These are phyloP conservation scores for Dinocampus coccinellae DNA, from an alignment of 2,888 invertebrate genomes.

Conservation along the genomic window DNA sequence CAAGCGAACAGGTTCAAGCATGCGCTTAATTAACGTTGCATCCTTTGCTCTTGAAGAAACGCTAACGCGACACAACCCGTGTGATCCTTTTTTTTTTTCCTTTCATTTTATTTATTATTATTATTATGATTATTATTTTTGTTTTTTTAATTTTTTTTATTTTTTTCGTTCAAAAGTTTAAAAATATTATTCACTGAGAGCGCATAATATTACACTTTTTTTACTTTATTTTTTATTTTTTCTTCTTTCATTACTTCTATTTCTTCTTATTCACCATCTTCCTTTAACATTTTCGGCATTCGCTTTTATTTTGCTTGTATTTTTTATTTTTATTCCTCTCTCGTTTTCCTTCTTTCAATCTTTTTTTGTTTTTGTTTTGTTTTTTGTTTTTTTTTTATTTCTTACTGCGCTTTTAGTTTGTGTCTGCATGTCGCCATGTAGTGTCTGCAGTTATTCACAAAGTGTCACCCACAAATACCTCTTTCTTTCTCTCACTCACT, in stretches of 20 bases:
- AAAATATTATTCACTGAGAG: background rate
- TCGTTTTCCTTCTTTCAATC: background rate
- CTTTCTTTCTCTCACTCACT: too few relatives aligned
- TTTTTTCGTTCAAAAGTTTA: background rate
- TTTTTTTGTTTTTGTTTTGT: slow-evolving; percentile 7
- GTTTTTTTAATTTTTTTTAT: too few relatives aligned
- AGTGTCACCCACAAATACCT: background rate
- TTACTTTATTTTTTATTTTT: background rate
- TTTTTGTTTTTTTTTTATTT: slow-evolving; percentile 12
- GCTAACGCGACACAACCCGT: slow-evolving; percentile 36
- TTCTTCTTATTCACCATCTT: background rate
- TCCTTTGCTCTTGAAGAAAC: slow-evolving; percentile 19
- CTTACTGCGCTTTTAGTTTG: background rate
- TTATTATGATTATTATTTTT: too few relatives aligned
- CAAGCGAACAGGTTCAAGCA: slow-evolving; percentile 29
- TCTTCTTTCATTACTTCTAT: background rate
- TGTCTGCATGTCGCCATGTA: background rate
- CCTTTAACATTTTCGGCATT: too few relatives aligned
- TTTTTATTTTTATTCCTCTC: background rate
- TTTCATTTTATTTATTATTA: too few relatives aligned
- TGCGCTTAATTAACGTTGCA: slow-evolving; percentile 43
- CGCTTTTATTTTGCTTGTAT: background rate
- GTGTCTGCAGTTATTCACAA: background rate
- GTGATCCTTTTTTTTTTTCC: slow-evolving; percentile 25
- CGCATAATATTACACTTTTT: background rate